Evolutionary conservation across 2,888 invertebrate species (phyloP).

Genomic region (Synanthedon vespiformis): DNA sequence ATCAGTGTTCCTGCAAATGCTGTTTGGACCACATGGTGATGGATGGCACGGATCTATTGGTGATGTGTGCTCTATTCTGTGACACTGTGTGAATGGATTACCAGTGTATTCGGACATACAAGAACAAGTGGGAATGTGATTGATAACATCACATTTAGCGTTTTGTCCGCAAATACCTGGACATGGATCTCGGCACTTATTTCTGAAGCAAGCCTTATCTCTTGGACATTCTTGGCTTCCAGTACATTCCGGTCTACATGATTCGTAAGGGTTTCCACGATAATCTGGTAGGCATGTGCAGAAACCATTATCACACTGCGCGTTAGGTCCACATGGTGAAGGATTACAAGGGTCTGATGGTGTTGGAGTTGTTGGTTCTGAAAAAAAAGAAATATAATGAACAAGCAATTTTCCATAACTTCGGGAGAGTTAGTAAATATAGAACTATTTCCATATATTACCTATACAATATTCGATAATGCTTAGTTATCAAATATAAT

Average conservation of each 20-base stretch:
- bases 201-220: conserved; percentile 78
- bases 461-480: too few species aligned
- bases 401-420: too few species aligned
- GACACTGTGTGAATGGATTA: conserved; percentile 75
- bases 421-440: too few species aligned
- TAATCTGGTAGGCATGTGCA: conserved; percentile 78
- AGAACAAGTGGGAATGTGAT: conserved; percentile 80
- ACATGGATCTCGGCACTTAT: conserved; percentile 81
- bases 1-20: conserved; percentile 80
- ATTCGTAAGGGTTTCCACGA: conserved; percentile 78
- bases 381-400: conserved; percentile 12
- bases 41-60: conserved; percentile 79
- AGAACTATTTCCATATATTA: too few species aligned
- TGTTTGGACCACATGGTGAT: conserved; percentile 83
- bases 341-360: conserved; percentile 75
- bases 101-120: conserved; percentile 78
- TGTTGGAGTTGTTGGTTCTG: conserved; percentile 43
- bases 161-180: conserved; percentile 80
- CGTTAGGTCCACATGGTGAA: conserved; percentile 80
- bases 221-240: conserved; percentile 78
- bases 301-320: conserved; percentile 75
- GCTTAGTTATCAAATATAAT: too few species aligned
- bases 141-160: conserved; percentile 79
- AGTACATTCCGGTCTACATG: conserved; percentile 79
- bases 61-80: conserved; percentile 31